Base-by-base conservation (phyloP, 30 jellyfish, hydroid and myxozoan species). In the Aurelia aurita region DNA sequence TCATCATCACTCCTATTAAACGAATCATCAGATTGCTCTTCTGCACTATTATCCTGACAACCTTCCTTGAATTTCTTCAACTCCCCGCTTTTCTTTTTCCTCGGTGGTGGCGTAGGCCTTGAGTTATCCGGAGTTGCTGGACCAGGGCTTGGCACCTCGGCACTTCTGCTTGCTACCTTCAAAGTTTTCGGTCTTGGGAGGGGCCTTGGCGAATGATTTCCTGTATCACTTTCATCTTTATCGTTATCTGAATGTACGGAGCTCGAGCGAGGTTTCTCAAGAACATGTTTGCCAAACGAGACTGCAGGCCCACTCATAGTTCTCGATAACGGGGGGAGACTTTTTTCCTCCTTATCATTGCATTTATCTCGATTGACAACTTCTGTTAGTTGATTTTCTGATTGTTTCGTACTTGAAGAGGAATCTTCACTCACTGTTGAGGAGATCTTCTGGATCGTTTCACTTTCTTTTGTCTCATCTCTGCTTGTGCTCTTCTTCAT, bases 221-320 rank as follows among this genome's bases (percentile, higher is more conserved):
- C 51, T 15, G 7, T 39, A 39, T 9, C 9, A 39, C 2, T 15
- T 39, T 39, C 69, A 28, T 26, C 71, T 16, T 66, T 72, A n/a
- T 66, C 91, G 23, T 81, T 72, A 11, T 68, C 80, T 27, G 51
- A 39, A 39, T 16, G 71, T 43, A 81, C 23, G 7, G 91, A 81
- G 3, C 39, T 58, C 29, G 91, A 66, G 18, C 89, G 60, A 53
- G 21, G 51, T 73, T 81, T 81, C 29, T 81, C 91, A 0, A 25
- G 28, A 1, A 23, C 14, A 13, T 69, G 68, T 7, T 25, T 34
- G 19, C 6, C 59, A 21, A 12, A 23, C 28, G 71, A 27, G 20
- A 49, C 26, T 47, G 70, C 69, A 18, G 91, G 91, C 16, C 84
- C 91, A 68, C 85, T 81, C 91, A 81, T 81, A 15, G 85, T 55